These are phyloP conservation scores for Xyrichtys novacula DNA, from an alignment of 2,797 vertebrate species.

Conservation along the genomic window DNA sequence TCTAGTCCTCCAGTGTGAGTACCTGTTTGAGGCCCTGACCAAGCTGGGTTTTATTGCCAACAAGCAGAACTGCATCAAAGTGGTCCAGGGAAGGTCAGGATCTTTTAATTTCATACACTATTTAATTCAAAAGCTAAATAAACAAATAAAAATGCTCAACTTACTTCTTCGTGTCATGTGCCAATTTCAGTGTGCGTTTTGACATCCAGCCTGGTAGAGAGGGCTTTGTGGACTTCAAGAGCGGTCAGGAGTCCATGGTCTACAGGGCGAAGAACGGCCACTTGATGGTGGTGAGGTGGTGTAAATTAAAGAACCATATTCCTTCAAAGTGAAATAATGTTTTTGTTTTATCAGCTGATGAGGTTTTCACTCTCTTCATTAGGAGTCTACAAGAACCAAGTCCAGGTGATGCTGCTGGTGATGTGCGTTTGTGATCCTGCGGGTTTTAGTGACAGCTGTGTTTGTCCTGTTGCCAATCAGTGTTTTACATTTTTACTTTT, in stretches of 20 bases:
- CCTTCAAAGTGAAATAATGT: neutral
- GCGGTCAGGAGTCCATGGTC: slow-evolving; percentile 90
- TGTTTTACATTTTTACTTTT: slow-evolving; percentile 37
- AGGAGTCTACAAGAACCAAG: slow-evolving; percentile 80
- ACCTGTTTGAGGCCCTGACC: slow-evolving; percentile 90
- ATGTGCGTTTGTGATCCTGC: slow-evolving; percentile 17
- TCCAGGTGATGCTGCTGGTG: slow-evolving; percentile 66
- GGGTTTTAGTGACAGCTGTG: slow-evolving; percentile 31
- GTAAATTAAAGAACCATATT: neutral
- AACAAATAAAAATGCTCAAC: no score
- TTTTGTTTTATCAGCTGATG: neutral
- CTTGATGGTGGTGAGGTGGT: slow-evolving; percentile 91
- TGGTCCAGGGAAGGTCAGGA: slow-evolving; percentile 91
- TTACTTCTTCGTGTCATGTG: no score
- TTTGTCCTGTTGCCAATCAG: slow-evolving; percentile 35
- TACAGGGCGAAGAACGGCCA: slow-evolving; percentile 95
- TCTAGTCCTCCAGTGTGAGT: slow-evolving; percentile 90
- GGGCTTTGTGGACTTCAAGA: slow-evolving; percentile 91
- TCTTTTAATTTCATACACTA: neutral
- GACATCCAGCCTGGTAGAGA: slow-evolving; percentile 91
- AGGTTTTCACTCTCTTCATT: slow-evolving; percentile 1
- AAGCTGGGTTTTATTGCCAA: slow-evolving; percentile 88
- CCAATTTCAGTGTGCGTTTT: slow-evolving; percentile 88
- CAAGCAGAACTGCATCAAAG: slow-evolving; percentile 83
- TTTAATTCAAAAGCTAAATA: no score